These are phyloP conservation scores for human DNA, from an alignment of 2,113 vertebrate genomes.

Conservation along the genomic window DNA sequence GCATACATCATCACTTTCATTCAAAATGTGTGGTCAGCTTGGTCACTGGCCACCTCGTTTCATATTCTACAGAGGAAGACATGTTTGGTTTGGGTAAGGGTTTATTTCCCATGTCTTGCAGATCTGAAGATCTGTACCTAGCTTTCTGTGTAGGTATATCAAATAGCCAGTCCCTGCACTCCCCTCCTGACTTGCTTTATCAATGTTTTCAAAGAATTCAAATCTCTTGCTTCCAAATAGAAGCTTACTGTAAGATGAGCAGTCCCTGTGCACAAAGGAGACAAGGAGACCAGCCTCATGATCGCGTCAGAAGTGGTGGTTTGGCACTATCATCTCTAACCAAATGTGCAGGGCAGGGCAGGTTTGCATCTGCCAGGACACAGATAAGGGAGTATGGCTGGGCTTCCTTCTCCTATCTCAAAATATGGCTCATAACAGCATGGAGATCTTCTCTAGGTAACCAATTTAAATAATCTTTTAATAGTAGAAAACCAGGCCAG, in stretches of 20 bases:
- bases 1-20: not conserved
- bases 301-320: not conserved
- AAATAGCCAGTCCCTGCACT: not conserved
- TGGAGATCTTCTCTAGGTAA: not conserved
- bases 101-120: constrained; percentile 2
- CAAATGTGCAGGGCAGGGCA: constrained; percentile 29
- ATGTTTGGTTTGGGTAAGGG: not conserved
- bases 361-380: constrained; percentile 15
- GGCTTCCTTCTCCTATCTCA: not conserved
- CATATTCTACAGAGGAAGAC: not conserved
- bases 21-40: not conserved
- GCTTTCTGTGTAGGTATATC: not conserved
- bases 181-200: not conserved
- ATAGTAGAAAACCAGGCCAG: not conserved
- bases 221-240: not conserved
- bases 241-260: not conserved
- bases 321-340: not conserved
- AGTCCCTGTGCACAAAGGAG: not conserved
- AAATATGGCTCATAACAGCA: not conserved
- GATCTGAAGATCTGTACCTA: not conserved
- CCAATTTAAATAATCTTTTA: constrained; percentile 33
- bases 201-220: constrained; percentile 1
- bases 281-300: not conserved
- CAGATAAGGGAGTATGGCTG: constrained; percentile 45
- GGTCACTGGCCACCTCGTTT: not conserved